Evolutionary conservation across 2,113 vertebrate genomes (phyloP).

Genomic region (Pantherophis guttatus): DNA sequence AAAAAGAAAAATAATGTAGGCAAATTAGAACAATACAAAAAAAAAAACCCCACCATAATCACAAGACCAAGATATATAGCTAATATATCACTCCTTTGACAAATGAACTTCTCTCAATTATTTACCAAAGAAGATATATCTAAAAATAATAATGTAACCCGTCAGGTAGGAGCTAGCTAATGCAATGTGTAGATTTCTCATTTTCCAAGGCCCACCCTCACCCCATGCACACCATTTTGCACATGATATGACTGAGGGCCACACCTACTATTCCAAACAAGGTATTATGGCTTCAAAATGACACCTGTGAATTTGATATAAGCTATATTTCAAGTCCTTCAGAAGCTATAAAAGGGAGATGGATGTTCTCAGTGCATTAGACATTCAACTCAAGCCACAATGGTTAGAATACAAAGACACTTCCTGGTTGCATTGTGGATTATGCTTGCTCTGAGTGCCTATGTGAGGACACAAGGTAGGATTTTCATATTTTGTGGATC

Average conservation of each 20-base stretch:
- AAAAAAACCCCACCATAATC: background rate
- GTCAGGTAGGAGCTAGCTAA: background rate
- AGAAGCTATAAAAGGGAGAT: constrained; percentile 20
- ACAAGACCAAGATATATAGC: background rate
- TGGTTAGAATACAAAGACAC: background rate
- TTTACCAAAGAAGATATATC: background rate
- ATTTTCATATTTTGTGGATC: background rate
- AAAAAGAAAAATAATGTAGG: background rate
- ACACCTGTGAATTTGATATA: background rate
- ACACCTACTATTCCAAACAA: constrained; percentile 3
- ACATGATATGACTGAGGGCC: background rate
- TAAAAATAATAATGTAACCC: background rate
- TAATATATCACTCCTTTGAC: background rate
- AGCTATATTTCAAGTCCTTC: background rate
- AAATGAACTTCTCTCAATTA: background rate
- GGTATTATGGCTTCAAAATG: background rate
- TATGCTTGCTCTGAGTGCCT: background rate
- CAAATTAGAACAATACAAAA: background rate
- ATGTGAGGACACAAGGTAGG: background rate
- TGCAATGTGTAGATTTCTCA: background rate
- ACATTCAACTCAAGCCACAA: background rate
- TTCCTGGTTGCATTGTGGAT: background rate
- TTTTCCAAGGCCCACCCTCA: background rate
- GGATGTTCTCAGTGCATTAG: background rate
- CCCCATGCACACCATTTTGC: background rate